Base-by-base conservation (phyloP, 2,113 vertebrate genomes). In the Arothron firmamentum region DNA sequence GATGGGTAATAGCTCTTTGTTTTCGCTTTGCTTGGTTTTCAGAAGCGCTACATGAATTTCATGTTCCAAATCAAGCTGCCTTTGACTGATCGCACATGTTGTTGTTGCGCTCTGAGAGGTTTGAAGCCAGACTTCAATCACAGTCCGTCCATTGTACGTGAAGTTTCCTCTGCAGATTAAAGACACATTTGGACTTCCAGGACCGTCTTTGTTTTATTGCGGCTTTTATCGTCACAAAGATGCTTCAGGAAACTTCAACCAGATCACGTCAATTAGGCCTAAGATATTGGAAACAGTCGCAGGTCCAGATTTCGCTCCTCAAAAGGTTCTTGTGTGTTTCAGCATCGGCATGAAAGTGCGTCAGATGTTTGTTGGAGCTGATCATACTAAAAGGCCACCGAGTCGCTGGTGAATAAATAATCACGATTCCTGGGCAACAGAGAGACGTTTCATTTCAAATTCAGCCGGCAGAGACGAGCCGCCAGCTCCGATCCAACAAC, bases 111-210 rank as follows among this genome's bases (percentile, higher is more conserved):
- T 90, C 88, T 86, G 79, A 86, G 87, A 80, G 75, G 52, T 60
- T 80, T 77, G 57, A 82, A 79, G 75, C 78, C 80, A 74, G 74
- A 87, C 82, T 90, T 90, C 86, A 86, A 81, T 90, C 84, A 90
- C 74, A 62, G 72, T 69, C 82, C 82, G 80, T 84, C 81, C 61
- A 66, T 79, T 78, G 73, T 68, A 81, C 83, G 79, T 74, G 71
- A 82, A 84, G 87, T 84, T 72, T 83, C 80, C 62, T 81, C 75
- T 76, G 55, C 67, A 79, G 81, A 89, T 89, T 83, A 88, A 85
- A 89, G 89, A 79, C 87, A 85, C 83, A 80, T 89, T 89, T 85
- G 69, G 72, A 80, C 86, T 88, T 82, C 79, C 66, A 62, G 70
- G 73, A 72, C 74, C 56, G 59, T 81, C 51, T 46, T 72, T 59